Base-by-base conservation (phyloP, 1,140 invertebrate genomes). In the Trichomalopsis sarcophagae region DNA sequence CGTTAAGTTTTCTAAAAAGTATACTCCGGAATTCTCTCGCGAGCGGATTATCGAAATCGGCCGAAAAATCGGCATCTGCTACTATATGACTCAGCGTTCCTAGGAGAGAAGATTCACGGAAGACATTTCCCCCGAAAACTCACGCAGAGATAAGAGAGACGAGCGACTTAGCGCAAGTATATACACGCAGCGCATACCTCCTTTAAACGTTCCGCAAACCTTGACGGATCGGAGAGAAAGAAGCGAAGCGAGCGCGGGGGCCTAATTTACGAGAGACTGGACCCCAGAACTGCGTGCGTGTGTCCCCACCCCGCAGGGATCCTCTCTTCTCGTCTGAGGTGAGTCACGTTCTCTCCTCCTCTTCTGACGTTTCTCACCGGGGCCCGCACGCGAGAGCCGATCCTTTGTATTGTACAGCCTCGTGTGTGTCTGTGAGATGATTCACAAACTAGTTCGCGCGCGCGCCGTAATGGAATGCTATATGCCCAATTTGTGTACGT, bases 361-460 rank as follows among this genome's bases (percentile, higher is more conserved):
- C 40, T 55, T 14, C 30, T 14, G 76, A 50, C 73, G 30, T 40
- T 10, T 17, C 6, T 27, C 74, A 21, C 14, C 14, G n/a, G 71
- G 33, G 36, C 50, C 50, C 36, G 10, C 75, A 17, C 47, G 79
- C 33, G 47, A 44, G 79, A 47, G 50, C 9, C 3, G 77, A 14
- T 62, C 84, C 89, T 75, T 36, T 36, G 33, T 36, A 36, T 27
- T 36, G 5, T 36, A 36, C 33, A 36, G 33, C 27, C 27, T 36
- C 33, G 33, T 36, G 33, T 36, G 71, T 40, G 23, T 30, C 33
- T 66, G 14, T 2, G 62, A 21, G 80, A 92, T 93, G 92, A 93
- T 92, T 93, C 92, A 93, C 91, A 90, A 93, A 93, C 92, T 92
- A 92, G 92, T 93, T 92, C 89, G 90, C 89, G 89, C 90, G 89